These are phyloP conservation scores for Drusus annulatus DNA, from an alignment of 1,140 invertebrate genomes.

Conservation along the genomic window DNA sequence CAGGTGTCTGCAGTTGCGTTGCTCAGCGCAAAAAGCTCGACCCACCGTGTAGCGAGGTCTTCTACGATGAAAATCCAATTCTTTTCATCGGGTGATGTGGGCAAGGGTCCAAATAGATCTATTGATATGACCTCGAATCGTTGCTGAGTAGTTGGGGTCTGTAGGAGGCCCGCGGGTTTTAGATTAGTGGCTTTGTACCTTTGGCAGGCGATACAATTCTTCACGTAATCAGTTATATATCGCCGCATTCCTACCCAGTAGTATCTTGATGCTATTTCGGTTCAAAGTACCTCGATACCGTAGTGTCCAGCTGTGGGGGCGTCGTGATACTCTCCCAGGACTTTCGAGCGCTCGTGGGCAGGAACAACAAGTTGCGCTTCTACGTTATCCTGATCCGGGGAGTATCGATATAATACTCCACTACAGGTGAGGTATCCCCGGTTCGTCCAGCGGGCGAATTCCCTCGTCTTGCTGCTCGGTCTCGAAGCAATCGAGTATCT, in stretches of 20 bases:
- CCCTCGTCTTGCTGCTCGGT: not conserved
- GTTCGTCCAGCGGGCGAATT: not conserved
- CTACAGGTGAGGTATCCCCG: not conserved
- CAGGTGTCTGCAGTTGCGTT: conserved; percentile 60
- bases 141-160: not conserved
- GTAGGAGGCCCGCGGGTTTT: not conserved
- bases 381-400: not conserved
- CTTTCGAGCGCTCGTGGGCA: conserved; percentile 24
- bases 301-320: conserved; percentile 60
- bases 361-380: conserved; percentile 19
- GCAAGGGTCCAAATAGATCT: not conserved
- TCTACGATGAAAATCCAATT: conserved; percentile 61
- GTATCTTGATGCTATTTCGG: conserved; percentile 57
- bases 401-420: conserved; percentile 11
- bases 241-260: conserved; percentile 53
- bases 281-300: conserved; percentile 58
- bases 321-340: conserved; percentile 58
- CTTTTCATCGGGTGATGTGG: conserved; percentile 51
- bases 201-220: not conserved
- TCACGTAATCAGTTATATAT: not conserved
- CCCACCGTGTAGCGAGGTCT: conserved; percentile 60
- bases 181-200: not conserved
- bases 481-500: not conserved
- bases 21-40: conserved; percentile 61
- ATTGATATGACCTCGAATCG: conserved; percentile 1